These are phyloP conservation scores for Pipistrellus kuhlii DNA, from an alignment of 2,797 vertebrate species.

Conservation along the genomic window DNA sequence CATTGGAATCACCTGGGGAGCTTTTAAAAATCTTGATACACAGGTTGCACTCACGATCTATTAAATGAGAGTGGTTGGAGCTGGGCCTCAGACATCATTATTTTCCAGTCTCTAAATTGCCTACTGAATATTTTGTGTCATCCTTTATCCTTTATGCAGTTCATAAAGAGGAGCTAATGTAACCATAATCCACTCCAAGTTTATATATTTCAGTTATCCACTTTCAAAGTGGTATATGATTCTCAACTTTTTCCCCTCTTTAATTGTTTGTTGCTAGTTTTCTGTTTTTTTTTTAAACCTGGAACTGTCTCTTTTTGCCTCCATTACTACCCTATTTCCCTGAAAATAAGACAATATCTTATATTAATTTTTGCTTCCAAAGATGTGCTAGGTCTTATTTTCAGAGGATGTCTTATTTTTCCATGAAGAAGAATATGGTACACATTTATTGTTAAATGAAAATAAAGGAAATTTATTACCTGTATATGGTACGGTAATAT, in stretches of 20 bases:
- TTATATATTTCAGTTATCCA: background rate
- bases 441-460: too few species aligned
- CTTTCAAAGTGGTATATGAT: background rate
- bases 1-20: background rate
- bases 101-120: conserved; percentile 19
- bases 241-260: background rate
- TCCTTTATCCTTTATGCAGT: conserved; percentile 25
- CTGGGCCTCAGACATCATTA: background rate
- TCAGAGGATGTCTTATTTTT: too few species aligned
- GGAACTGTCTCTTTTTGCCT: background rate
- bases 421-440: too few species aligned
- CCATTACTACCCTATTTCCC: background rate
- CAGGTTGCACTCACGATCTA: background rate
- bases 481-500: too few species aligned
- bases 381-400: too few species aligned
- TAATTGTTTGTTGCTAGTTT: background rate
- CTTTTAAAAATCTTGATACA: background rate
- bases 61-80: background rate
- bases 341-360: too few species aligned
- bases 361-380: too few species aligned
- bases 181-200: background rate
- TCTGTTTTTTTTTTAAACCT: background rate
- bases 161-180: background rate
- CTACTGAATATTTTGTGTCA: background rate
- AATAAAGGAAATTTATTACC: too few species aligned